Base-by-base conservation (phyloP, 1,140 invertebrate species). In the Periplaneta americana region DNA sequence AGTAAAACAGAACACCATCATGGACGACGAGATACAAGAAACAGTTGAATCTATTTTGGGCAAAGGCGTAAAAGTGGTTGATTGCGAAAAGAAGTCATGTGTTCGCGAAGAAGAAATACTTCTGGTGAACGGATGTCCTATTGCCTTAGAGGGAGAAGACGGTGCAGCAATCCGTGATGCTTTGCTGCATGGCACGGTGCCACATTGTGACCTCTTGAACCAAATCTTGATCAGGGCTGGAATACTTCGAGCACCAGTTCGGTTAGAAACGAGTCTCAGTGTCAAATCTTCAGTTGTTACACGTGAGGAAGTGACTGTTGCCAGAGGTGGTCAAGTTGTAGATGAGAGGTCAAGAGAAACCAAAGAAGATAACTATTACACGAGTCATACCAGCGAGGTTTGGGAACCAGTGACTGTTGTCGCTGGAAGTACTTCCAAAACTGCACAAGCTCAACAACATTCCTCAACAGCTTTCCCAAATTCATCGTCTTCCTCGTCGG, bases 1-100 rank as follows among this genome's bases (percentile, higher is more conserved):
- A 36, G 33, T 28, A 32, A 75, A 33, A 1, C 17, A 33, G 9
- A 17, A 48, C 32, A 34, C 2, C 9, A 86, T 34, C 84, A 94
- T 95, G 92, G 93, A 94, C 86, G 93, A 95, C 87, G 93, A 95
- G 86, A 94, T 95, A 80, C 93, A 94, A 85, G 94, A 93, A 83
- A 94, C 94, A 74, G 94, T 95, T 37, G 93, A 95, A 87, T 93
- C 93, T 80, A 92, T 95, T 77, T 91, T 95, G 79, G 94, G 94
- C 81, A 94, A 93, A 81, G 93, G 93, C 37, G 93, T 91, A 13
- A 93, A 93, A 87, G 93, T 95, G 78, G 91, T 95, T 74, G 94
- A 95, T 86, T 95, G 93, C 86, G 93, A 95, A 85, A 94, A 94
- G 82, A 93, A 93, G 81, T 94, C 93, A 2, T 91, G 91, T 74